Base-by-base conservation (phyloP, 2,888 invertebrate genomes). In the Lepidocyrtoides sp. region DNA sequence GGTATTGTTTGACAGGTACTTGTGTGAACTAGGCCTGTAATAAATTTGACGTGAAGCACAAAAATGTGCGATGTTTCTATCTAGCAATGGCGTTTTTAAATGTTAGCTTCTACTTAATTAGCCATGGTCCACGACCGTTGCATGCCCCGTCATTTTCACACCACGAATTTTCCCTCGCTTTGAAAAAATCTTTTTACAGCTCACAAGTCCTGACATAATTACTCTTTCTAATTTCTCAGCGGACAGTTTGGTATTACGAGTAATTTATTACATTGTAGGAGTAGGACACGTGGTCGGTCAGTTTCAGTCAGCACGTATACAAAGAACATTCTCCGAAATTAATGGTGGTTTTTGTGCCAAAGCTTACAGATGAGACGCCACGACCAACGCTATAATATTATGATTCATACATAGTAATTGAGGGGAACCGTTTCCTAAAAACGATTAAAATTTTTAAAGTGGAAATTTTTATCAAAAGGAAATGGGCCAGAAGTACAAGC, bases 51-150 rank as follows among this genome's bases (percentile, higher is more conserved):
- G 10, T 4, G 41, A 41, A n/a, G n/a, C 14, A 51, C 17, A 14
- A 54, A 57, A 57, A 57, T 32, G 32, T 36, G 32, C 2, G 2
- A 72, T 17, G 8, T 60, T 10, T 23, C 8, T 29, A 32, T 36
- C 3, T 4, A 5, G n/a, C 51, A 69, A 69, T 85, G 85, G 57
- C 57, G 54, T 23, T 75, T 72, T 75, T 32, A 72, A 85, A 85
- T 85, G 57, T 26, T 36, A 36, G 36, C 75, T 85, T 75, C 36
- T 29, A 14, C 84, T 69, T 84, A 84, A 84, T 85, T 85, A 85
- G 72, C 72, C 44, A 72, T 75, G 85, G 85, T 85, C 85, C 85
- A 85, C 72, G 69, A 84, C 69, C 69, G 84, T 51, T 83, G 83
- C 29, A 44, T 48, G 66, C 51, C 69, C 48, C 14, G 36, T 84